phyloP scores from a whole-genome alignment of 2,888 invertebrate species.

The Pyrrhia umbra region DNA sequence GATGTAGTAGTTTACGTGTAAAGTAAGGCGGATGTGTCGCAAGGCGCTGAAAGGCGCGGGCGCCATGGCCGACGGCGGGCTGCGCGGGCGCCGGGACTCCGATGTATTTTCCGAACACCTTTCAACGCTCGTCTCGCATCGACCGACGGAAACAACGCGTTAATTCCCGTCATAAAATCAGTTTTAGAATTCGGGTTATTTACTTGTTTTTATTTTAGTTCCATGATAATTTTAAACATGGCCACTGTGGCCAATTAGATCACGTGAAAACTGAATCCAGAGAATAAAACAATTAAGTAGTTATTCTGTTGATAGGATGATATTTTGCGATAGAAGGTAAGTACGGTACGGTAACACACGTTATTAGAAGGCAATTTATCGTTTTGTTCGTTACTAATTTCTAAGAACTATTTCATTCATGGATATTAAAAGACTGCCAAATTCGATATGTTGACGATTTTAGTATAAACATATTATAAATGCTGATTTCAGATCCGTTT shows the following conservation, averaged over 20 bases:
- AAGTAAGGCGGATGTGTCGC: constrained; percentile 77
- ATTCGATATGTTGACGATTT: too few relatives aligned
- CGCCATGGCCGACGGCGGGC: constrained; percentile 66
- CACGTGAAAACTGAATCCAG: constrained; percentile 77
- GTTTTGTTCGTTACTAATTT: neutral
- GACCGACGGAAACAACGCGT: constrained; percentile 90
- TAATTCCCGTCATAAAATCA: constrained; percentile 90
- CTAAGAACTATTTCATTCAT: neutral
- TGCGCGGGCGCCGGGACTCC: constrained; percentile 68
- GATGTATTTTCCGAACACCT: constrained; percentile 88
- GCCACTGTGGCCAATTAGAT: constrained; percentile 87
- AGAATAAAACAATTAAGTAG: constrained; percentile 21
- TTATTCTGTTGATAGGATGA: neutral
- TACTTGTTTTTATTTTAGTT: constrained; percentile 90
- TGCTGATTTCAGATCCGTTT: neutral
- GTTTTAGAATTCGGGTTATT: constrained; percentile 90
- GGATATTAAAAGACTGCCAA: neutral
- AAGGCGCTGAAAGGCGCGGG: constrained; percentile 74
- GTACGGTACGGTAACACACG: neutral
- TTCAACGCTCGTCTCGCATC: constrained; percentile 89
- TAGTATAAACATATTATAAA: neutral
- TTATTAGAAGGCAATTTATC: neutral
- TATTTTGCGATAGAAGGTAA: neutral
- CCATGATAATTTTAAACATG: constrained; percentile 88
- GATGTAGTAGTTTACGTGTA: constrained; percentile 49